These are phyloP conservation scores for Autographa gamma DNA, from an alignment of 2,888 invertebrate species.

Conservation along the genomic window DNA sequence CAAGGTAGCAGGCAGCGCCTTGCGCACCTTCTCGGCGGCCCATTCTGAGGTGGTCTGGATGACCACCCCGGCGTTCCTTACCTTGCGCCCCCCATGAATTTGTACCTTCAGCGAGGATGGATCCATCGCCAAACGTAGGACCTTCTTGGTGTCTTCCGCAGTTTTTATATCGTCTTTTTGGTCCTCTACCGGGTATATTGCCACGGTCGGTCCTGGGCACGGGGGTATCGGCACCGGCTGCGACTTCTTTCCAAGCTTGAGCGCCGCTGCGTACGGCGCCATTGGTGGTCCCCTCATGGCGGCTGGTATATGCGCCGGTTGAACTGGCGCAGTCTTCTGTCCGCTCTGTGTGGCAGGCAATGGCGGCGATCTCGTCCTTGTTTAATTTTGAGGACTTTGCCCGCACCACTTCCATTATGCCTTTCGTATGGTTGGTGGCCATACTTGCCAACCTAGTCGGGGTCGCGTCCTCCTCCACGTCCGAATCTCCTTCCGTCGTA, in stretches of 20 bases:
- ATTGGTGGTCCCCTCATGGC: neutral
- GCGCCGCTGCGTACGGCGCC: neutral
- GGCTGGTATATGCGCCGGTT: neutral
- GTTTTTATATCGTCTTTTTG: neutral
- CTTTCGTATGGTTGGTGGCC: neutral
- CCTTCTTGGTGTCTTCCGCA: neutral
- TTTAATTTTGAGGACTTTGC: neutral
- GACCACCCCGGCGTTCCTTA: neutral
- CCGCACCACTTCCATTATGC: neutral
- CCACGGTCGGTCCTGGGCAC: neutral
- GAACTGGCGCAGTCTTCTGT: neutral
- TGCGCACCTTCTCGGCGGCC: no score
- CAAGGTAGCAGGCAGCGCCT: neutral
- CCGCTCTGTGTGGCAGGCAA: neutral
- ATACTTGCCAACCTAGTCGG: neutral
- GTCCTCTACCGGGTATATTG: neutral
- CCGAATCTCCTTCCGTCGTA: neutral
- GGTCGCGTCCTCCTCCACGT: neutral
- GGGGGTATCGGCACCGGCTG: neutral
- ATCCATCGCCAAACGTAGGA: neutral
- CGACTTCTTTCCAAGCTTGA: neutral
- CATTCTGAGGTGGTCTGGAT: neutral
- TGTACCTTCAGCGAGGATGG: neutral
- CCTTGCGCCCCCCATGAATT: neutral
- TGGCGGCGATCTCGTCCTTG: neutral